Base-by-base conservation (phyloP, 2,888 invertebrate species). In the Orchesellides sinensis region DNA sequence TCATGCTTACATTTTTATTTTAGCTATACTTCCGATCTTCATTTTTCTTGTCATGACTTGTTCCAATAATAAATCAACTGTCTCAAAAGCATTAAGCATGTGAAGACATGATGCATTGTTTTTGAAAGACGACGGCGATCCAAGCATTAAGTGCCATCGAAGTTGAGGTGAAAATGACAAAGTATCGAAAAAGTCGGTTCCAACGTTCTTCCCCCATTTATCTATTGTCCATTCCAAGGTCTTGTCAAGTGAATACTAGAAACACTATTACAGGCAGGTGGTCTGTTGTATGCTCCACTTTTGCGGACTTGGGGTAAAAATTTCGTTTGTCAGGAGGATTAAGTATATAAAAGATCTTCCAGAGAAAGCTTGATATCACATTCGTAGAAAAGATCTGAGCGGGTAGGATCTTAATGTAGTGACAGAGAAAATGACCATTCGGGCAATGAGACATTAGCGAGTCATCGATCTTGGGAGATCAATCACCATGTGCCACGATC, bases 381-480 rank as follows among this genome's bases (percentile, higher is more conserved):
- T 21, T 52, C 19, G n/a, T 49, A 49, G 21, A 69, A 61, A 29
- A 47, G 73, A 27, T 35, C 23, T 49, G 68, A 72, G 49, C 17
- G 45, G 65, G 59, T 47, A 52, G 54, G 12, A 59, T 59, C 73
- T 73, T 75, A 83, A 80, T 80, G 80, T 78, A 74, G 84, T 84
- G 84, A 78, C 82, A 84, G 82, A 74, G 85, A 83, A 86, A 85
- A 88, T 88, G 88, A 86, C 85, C 85, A 86, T 84, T 85, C 80
- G 84, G 86, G 75, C 87, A 86, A 85, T 86, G 87, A 86, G 85
- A 88, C 87, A 88, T 88, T 87, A 88, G 88, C 85, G 83, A 88
- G 87, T 86, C 87, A 87, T 88, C 87, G 85, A 87, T 88, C 88
- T 87, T 88, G 72, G 61, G 72, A 87, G 85, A 88, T 88, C 88